Evolutionary conservation across 2,113 vertebrate species (phyloP).

Genomic region (Cinclus cinclus): DNA sequence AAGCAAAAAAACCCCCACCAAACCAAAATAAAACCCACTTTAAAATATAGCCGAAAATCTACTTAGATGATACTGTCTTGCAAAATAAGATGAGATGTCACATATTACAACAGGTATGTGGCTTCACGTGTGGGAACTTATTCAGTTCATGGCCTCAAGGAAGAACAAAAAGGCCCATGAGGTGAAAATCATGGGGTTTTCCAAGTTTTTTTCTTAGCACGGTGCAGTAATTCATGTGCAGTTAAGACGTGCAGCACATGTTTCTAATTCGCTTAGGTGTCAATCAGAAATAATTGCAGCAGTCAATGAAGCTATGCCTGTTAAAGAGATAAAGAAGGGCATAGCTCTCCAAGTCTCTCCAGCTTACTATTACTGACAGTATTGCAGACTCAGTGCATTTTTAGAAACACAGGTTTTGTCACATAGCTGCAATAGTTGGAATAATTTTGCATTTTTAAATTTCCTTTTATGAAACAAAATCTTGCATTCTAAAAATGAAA

Average conservation of each 20-base stretch:
- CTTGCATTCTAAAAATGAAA: background rate
- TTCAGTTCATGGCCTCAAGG: background rate
- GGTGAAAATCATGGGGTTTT: background rate
- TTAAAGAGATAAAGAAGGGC: background rate
- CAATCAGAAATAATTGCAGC: slow-evolving; percentile 36
- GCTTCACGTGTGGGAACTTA: background rate
- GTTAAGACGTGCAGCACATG: background rate
- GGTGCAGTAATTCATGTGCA: background rate
- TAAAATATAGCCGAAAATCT: background rate
- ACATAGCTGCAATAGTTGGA: background rate
- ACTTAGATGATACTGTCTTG: background rate
- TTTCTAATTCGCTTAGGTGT: slow-evolving; percentile 8
- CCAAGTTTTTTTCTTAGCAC: background rate
- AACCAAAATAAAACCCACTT: accelerated
- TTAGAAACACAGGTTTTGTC: background rate
- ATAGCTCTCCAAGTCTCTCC: background rate
- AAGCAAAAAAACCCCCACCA: background rate
- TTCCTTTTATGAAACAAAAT: background rate
- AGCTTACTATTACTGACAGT: background rate
- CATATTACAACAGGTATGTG: background rate
- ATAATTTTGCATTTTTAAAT: background rate
- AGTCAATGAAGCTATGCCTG: background rate
- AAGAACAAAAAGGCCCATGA: background rate
- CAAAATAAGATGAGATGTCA: background rate
- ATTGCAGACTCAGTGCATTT: background rate